Evolutionary conservation across 2,888 invertebrate species (phyloP), one percentile per base, ranked within the genome.

Genomic region (Chrysomela aeneicollis): DNA sequence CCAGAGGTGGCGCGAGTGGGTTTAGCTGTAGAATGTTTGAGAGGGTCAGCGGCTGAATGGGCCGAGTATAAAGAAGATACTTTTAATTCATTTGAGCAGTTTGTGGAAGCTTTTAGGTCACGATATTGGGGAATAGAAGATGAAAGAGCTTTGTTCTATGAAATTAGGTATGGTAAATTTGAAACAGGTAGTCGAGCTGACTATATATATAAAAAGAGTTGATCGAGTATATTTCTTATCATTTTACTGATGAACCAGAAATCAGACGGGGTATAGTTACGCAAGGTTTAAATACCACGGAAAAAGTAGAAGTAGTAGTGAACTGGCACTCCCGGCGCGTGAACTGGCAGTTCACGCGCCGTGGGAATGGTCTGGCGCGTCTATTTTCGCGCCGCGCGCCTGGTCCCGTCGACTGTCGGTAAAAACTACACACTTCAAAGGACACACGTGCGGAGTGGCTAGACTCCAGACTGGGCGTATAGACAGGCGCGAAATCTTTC

Each of bases 1-100:
- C 52, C 60, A 60, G 52, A 60, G 60, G 6, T 37, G 51, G 52
- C 60, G 5, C 60, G 53, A 10, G 37, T 60, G 9, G 60, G 60
- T 3, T 15, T 60, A 17, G 60, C 42, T 15, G 37, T 60, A 9
- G 26, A 26, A 22, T 52, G 60, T 42, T 60, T 60, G 26, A 60
- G 42, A 19, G 60, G 60, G 19, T 60, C 60, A 5, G 60, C 60
- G 3, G 35, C 52, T n/a, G 60, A 60, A 37, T 60, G 53, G 42
- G 60, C 52, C 4, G 12, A 37, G 21, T 22, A 51, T 32, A 53
- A 52, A 37, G 46, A 52, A 37, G 22, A 19, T 10, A 8, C 21
- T 22, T 52, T 60, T 37, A 17, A 42, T 19, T 32, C 12, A 52
- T 52, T 60, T 30, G 21, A 37, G 8, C 21, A 21, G 18, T 60